These are phyloP conservation scores for Psilopogon haemacephalus DNA, from an alignment of 2,113 vertebrate genomes.

Conservation along the genomic window DNA sequence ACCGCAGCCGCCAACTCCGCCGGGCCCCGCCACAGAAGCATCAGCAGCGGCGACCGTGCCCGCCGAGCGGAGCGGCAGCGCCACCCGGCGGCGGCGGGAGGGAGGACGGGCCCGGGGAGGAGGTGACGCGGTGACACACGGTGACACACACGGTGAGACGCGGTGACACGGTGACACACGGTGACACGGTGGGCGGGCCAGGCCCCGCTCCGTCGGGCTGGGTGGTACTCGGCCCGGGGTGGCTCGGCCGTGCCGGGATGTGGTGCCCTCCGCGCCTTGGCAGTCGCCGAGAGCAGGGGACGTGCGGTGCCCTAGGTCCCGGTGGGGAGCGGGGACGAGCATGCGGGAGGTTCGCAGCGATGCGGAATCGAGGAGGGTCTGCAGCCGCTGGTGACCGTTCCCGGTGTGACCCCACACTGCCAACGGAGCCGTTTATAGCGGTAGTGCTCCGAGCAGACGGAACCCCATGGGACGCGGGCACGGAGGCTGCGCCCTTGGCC, in stretches of 20 bases:
- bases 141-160: no score
- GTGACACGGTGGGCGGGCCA: no score
- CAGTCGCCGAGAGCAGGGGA: background rate
- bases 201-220: no score
- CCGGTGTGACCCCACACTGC: background rate
- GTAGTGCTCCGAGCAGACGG: rapidly evolving
- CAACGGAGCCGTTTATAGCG: rapidly evolving
- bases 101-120: background rate
- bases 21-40: no score
- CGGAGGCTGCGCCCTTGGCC: background rate
- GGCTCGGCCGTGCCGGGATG: background rate
- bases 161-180: no score
- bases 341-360: no score
- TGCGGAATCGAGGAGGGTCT: background rate
- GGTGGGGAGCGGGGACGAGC: background rate
- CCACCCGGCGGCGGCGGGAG: background rate
- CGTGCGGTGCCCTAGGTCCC: background rate
- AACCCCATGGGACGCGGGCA: background rate
- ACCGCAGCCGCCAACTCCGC: no score
- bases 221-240: no score
- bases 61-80: background rate
- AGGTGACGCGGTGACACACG: no score
- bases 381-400: background rate
- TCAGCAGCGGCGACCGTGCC: no score
- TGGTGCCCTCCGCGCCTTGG: background rate